Evolutionary conservation across 2,113 vertebrate genomes (phyloP).

Genomic region (Poicephalus gulielmi): DNA sequence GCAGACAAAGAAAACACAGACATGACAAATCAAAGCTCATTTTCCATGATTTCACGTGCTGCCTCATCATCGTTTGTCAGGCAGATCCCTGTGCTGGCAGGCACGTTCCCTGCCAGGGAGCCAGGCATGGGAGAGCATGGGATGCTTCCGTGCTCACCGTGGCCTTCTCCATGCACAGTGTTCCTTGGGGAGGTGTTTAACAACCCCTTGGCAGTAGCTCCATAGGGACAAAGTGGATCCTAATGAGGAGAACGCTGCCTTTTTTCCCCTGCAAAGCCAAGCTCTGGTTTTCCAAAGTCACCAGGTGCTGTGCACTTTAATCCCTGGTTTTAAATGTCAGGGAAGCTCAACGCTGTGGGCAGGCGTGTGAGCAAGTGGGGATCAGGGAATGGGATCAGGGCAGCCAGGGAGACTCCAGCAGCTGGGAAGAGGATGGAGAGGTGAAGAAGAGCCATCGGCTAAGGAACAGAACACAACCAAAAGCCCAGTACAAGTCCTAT

Average conservation of each 20-base stretch:
- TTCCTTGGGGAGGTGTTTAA: not conserved
- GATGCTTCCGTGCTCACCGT: not conserved
- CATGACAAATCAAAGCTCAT: slow-evolving; percentile 57
- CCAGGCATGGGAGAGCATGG: accelerated
- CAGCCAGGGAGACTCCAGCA: accelerated
- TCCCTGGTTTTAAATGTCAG: accelerated
- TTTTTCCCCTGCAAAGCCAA: not conserved
- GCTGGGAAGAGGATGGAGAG: not conserved
- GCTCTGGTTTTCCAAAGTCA: not conserved
- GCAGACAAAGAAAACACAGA: slow-evolving; percentile 62
- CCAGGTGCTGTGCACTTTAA: accelerated
- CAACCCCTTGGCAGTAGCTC: not conserved
- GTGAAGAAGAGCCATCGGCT: not conserved
- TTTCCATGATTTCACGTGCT: slow-evolving; percentile 37
- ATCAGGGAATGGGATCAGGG: accelerated
- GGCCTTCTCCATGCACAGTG: accelerated
- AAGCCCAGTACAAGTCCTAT: slow-evolving; percentile 79
- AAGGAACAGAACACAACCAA: slow-evolving; percentile 65
- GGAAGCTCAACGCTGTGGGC: not conserved
- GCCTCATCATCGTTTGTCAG: slow-evolving; percentile 12
- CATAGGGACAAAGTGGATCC: accelerated
- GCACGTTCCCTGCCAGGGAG: not conserved
- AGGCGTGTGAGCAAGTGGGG: accelerated
- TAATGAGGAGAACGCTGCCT: accelerated
- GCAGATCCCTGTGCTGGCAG: not conserved